Percentiles rank a stretch among this genome's conserved stretches.
Evolutionary conservation across 2,888 invertebrate genomes (phyloP).

Genomic region (Sylvicola cinctus): DNA sequence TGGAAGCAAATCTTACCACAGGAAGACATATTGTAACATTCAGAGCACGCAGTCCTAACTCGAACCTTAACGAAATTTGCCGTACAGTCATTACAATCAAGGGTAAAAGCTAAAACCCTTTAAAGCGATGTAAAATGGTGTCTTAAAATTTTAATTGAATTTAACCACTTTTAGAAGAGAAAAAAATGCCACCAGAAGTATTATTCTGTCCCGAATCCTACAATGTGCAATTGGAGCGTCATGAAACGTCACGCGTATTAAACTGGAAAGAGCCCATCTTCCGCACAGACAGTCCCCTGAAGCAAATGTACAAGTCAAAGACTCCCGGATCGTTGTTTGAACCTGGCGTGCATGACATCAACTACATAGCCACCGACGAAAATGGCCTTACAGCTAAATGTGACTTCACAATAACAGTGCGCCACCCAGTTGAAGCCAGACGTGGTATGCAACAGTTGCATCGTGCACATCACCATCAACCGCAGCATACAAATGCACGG

Average conservation of each 20-base stretch:
- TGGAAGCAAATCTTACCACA: constrained; percentile 33
- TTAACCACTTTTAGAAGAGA: constrained; percentile 14
- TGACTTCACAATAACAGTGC: constrained; percentile 32
- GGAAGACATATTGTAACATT: constrained; percentile 38
- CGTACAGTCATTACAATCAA: constrained; percentile 35
- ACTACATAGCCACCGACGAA: constrained; percentile 40
- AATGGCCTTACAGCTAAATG: constrained; percentile 40
- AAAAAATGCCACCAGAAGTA: constrained; percentile 33
- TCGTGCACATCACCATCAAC: neutral
- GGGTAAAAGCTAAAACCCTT: constrained; percentile 18
- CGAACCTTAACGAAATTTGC: constrained; percentile 33
- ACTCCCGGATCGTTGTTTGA: constrained; percentile 40
- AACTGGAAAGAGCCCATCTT: constrained; percentile 46
- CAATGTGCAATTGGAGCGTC: constrained; percentile 30
- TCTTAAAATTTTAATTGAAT: neutral
- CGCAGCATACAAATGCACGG: neutral
- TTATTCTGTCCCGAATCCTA: constrained; percentile 39
- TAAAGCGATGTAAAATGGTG: neutral
- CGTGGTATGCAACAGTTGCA: neutral
- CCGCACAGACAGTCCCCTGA: constrained; percentile 32
- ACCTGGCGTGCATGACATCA: constrained; percentile 36
- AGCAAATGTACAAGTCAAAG: constrained; percentile 35
- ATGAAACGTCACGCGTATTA: constrained; percentile 32
- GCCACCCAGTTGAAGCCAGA: too few species aligned
- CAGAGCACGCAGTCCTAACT: constrained; percentile 32